Evolutionary conservation across 1,140 invertebrate species (phyloP), one percentile per base, ranked within the genome.

Genomic region (Centruroides sculpturatus): DNA sequence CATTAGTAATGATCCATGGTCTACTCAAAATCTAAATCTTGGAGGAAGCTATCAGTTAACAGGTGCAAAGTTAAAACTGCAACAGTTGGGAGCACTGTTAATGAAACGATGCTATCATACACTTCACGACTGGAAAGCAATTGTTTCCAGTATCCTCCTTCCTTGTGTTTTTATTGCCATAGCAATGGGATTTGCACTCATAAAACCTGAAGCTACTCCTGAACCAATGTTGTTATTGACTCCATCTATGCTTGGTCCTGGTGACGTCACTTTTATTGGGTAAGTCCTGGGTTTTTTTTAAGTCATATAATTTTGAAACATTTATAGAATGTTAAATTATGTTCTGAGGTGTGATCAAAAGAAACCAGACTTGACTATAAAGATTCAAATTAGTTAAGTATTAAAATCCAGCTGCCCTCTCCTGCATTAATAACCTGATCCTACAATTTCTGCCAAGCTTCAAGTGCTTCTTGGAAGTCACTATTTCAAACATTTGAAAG

Each of bases 151-250:
- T 66, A 74, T 80, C 36, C 60, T 81, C 46, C 69, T 80, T 41
- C 80, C 80, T 11, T 75, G 78, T 46, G 51, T 73, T 4, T 78
- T 81, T 67, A 72, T 81, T 11, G 71, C 76, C n/a, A 59, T 77
- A 36, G 76, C 78, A 23, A 75, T 76, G 74, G 66, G 73, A 6
- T 73, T 79, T 59, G 67, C 75, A 3, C 66, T 71, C 3, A 66
- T 70, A n/a, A 61, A 59, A 11, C 66, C 65, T 0, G 61, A 65
- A 48, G 66, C 69, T 41, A 55, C 60, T 1, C 63, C 64, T 8
- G 67, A 68, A 49, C 71, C 71, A 9, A 59, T 61, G 36, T 64
- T 72, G 9, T 53, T 70, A 13, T 59, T 77, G 35, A 36, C 71
- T 70, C 41, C 41, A 3, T 61, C 69, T 0, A 62, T 76, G 47